phyloP scores from a whole-genome alignment of 2,888 invertebrate species.

The Galeruca laticollis region DNA sequence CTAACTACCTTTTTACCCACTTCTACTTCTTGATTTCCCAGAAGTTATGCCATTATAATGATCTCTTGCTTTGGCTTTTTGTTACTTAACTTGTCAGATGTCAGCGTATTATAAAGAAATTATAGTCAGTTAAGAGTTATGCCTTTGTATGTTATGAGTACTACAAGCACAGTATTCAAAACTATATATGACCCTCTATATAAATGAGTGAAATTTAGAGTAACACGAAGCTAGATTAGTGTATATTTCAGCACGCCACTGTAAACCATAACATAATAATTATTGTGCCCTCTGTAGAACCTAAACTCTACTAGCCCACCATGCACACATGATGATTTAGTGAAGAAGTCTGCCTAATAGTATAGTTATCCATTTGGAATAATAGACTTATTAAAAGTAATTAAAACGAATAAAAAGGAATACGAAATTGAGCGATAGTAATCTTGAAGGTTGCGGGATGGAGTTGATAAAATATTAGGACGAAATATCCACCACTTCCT shows the following conservation, averaged over 20 bases:
- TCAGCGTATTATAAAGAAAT: too few relatives aligned
- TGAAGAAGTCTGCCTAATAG: slow-evolving; percentile 44
- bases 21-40: too few relatives aligned
- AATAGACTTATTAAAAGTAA: slow-evolving; percentile 55
- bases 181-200: too few relatives aligned
- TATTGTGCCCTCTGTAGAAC: not conserved
- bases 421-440: not conserved
- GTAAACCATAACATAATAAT: not conserved
- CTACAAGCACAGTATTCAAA: too few relatives aligned
- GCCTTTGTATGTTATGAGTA: too few relatives aligned
- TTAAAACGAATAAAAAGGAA: slow-evolving; percentile 43
- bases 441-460: slow-evolving; percentile 5
- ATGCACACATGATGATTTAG: slow-evolving; percentile 48
- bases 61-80: too few relatives aligned
- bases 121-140: too few relatives aligned
- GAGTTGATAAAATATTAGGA: slow-evolving; percentile 3
- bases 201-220: too few relatives aligned
- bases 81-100: too few relatives aligned
- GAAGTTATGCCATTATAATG: too few relatives aligned
- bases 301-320: not conserved
- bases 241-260: not conserved
- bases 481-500: not conserved
- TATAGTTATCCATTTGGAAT: slow-evolving; percentile 50
- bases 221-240: too few relatives aligned
- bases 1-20: too few relatives aligned